Evolutionary conservation across 2,888 invertebrate genomes (phyloP).

Genomic region (Epiblema foenella): DNA sequence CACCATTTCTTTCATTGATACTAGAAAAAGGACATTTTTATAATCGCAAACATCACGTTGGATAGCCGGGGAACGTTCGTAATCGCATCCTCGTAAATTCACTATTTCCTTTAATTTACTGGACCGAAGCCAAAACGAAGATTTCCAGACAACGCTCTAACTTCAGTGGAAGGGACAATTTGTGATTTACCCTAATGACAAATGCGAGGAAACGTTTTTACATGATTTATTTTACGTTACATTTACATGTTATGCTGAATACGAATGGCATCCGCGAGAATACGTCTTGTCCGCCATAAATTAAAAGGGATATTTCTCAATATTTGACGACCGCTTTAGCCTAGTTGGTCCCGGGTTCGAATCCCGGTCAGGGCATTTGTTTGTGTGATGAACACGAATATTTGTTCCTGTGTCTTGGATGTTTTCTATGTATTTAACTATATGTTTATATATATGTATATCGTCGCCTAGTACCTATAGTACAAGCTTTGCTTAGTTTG

Average conservation of each 20-base stretch:
- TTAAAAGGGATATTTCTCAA: neutral
- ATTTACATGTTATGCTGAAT: constrained; percentile 13
- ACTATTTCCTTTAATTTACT: constrained; percentile 41
- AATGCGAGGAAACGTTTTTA: constrained; percentile 37
- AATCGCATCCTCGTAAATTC: constrained; percentile 36
- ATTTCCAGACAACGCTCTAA: constrained; percentile 39
- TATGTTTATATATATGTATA: no score
- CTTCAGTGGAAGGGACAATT: constrained; percentile 37
- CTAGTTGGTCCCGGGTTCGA: no score
- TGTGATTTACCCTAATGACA: constrained; percentile 39
- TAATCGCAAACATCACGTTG: constrained; percentile 25
- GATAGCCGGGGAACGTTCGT: constrained; percentile 20
- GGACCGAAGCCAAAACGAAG: constrained; percentile 37
- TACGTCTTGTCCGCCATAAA: neutral
- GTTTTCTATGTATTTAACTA: no score
- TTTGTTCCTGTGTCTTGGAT: no score
- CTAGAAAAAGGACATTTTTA: constrained; percentile 6
- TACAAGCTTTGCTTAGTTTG: no score
- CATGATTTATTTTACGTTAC: constrained; percentile 31
- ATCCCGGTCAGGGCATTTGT: no score
- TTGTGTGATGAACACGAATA: no score
- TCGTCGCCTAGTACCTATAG: no score
- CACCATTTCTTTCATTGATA: neutral
- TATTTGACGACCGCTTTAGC: no score
- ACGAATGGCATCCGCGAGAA: neutral